Evolutionary conservation across 1,140 invertebrate genomes (phyloP), one percentile per base, ranked within the genome.

Genomic region (Ostrea edulis): DNA sequence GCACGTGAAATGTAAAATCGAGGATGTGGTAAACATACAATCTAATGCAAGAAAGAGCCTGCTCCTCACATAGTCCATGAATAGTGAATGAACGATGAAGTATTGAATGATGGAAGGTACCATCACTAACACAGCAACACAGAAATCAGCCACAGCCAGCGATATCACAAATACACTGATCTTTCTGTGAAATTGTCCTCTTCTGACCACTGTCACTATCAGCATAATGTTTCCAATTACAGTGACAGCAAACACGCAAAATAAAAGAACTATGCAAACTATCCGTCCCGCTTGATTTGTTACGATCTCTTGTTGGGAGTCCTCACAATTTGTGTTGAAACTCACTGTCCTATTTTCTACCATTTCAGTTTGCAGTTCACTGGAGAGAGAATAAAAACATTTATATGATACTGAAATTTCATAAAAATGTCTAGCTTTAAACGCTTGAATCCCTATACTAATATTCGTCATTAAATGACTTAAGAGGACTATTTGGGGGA

Each of bases 1-100:
- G 89, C 98, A 98, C 95, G 98, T 99, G 87, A 99, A 96, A 95
- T 99, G 99, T 85, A 99, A 96, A 91, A 99, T 99, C 87, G 98
- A 99, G 51, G 98, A 98, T 77, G 98, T 99, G 91, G 97, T 99
- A 95, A 98, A 99, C 97, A 99, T 98, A 92, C 99, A 98, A 95
- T 99, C 98, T 95, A 99, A 98, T 55, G 98, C 98, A 89, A 99
- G 97, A 98, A 98, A 99, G 51, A 98, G 98, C 95, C 99, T 98
- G 96, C 98, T 99, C 95, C 99, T 98, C 93, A 97, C 96, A 87
- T 97, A 96, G 29, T 98, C 98, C 93, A 99, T 99, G 91, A 98
- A 97, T 98, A 98, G 99, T 54, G 97, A 8, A 95, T 98, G 98
- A 8, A 90, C 93, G 8, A 93, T 86, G 12, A 95, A 94, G 86